Base-by-base conservation (phyloP, 2,888 invertebrate genomes). In the Mimas tiliae region DNA sequence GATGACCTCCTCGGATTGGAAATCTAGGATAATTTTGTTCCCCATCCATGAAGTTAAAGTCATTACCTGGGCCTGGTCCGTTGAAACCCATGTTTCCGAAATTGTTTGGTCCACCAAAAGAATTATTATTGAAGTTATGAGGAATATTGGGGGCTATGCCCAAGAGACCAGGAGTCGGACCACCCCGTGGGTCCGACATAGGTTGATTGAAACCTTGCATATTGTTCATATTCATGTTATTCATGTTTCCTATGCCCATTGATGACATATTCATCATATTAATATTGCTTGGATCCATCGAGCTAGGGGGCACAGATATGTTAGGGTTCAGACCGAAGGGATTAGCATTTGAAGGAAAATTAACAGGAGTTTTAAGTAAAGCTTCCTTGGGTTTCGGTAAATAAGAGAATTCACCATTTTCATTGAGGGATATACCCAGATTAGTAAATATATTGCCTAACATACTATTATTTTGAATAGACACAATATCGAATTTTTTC, bases 371-470 rank as follows among this genome's bases (percentile, higher is more conserved):
- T 84, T 93, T 91, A 42, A 93, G 79, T 75, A 93, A 84, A 38
- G 87, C 88, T 77, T 93, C 93, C 76, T 94, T 94, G 27, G 90
- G 93, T 80, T 92, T 90, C 51, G 91, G 90, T 72, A 93, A 79
- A 81, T 91, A 89, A 7, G 88, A 86, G 78, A 94, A 94, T 75
- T 95, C 94, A 6, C 95, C 95, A 73, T 93, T 94, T 72, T 95
- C 95, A 73, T 93, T 93, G 51, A 95, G 89, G 64, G 92, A 89
- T 66, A 95, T 91, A 19, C 95, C 95, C 70, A 96, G 87, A 83
- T 95, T 95, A 4, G 94, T 91, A 69, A 96, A 93, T 75, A 96
- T 95, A 75, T 92, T 94, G 74, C 94, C 93, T 66, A 96, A 82
- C 64, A 94, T 84, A 64, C 87, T 82, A 80, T 95, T 95, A 70